Percentiles rank a stretch among this genome's conserved stretches.
Evolutionary conservation across 2,113 vertebrate species (phyloP).

Genomic region (Cynopterus brachyotis): DNA sequence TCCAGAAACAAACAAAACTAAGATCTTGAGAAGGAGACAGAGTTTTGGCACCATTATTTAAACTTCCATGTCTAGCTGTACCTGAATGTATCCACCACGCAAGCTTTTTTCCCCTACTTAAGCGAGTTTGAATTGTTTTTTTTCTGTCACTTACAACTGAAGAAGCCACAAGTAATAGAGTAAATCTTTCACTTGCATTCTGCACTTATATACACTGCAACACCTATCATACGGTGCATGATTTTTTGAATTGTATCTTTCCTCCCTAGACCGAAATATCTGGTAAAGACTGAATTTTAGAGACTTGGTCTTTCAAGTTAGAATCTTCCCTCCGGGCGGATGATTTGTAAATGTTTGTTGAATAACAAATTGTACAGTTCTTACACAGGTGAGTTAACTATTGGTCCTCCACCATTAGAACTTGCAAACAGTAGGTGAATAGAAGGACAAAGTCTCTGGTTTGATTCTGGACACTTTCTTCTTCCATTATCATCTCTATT

Average conservation of each 20-base stretch:
- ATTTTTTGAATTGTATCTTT: not conserved
- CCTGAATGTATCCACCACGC: not conserved
- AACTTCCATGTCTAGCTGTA: not conserved
- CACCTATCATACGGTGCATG: not conserved
- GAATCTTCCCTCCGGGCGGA: not conserved
- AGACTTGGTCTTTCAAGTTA: not conserved
- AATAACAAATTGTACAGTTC: not conserved
- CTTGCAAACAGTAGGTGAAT: not conserved
- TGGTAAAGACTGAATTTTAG: not conserved
- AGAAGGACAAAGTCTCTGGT: not conserved
- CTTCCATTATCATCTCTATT: constrained; percentile 40
- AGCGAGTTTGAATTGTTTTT: not conserved
- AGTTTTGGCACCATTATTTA: not conserved
- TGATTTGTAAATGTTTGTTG: not conserved
- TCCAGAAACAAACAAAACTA: not conserved
- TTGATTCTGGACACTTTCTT: constrained; percentile 2
- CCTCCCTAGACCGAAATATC: not conserved
- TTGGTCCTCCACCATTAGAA: not conserved
- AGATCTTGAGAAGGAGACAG: not conserved
- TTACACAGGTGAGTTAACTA: not conserved
- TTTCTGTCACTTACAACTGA: not conserved
- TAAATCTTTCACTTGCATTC: not conserved
- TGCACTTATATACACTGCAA: not conserved
- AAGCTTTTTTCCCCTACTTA: not conserved
- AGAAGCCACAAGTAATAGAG: not conserved